Evolutionary conservation across 1,140 invertebrate genomes (phyloP).

Genomic region (Sesamia nonagrioides): DNA sequence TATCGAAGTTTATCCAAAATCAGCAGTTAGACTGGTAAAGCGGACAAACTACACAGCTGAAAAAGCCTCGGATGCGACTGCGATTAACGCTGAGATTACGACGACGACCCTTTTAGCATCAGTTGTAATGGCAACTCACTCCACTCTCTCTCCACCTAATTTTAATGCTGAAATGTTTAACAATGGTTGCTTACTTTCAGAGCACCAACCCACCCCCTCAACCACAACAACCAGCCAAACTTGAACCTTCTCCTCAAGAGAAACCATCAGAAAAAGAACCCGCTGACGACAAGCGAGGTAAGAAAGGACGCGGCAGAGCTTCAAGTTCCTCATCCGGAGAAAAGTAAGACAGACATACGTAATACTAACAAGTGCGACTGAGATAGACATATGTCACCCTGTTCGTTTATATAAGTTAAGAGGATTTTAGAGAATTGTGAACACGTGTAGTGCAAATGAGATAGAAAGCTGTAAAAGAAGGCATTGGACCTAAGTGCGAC

Average conservation of each 20-base stretch:
- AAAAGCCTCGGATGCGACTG: too few relatives aligned
- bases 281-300: constrained; percentile 73
- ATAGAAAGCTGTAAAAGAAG: too few relatives aligned
- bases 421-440: neutral
- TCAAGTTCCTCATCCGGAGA: constrained; percentile 81
- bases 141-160: too few relatives aligned
- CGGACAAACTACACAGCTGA: too few relatives aligned
- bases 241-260: constrained; percentile 54
- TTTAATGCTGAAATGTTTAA: too few relatives aligned
- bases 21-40: too few relatives aligned
- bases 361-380: constrained; percentile 52
- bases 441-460: neutral
- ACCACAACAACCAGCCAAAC: constrained; percentile 59
- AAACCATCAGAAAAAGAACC: constrained; percentile 56
- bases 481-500: neutral
- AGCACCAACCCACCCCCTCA: constrained; percentile 61
- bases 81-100: too few relatives aligned
- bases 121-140: too few relatives aligned
- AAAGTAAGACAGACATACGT: constrained; percentile 70
- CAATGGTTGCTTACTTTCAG: constrained; percentile 60
- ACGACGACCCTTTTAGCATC: too few relatives aligned
- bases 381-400: constrained; percentile 45
- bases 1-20: too few relatives aligned
- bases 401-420: constrained; percentile 17
- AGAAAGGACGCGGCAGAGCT: constrained; percentile 76